phyloP scores from a whole-genome alignment of 2,888 invertebrate genomes.

The Nemurella pictetii region DNA sequence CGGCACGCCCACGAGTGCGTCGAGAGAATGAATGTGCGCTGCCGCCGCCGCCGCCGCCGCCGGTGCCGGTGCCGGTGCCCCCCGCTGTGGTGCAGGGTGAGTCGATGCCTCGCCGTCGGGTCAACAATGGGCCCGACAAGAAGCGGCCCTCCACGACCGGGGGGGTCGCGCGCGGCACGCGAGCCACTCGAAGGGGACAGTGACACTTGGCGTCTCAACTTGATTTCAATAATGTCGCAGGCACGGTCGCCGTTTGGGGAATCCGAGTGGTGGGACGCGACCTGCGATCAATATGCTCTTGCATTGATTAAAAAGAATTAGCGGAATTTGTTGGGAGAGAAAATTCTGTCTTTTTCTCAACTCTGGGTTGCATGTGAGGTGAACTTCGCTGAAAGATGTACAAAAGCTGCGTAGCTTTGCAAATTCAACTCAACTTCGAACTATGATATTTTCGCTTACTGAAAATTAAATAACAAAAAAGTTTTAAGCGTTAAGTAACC shows the following conservation, averaged over 20 bases:
- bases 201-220: background rate
- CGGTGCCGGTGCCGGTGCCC: background rate
- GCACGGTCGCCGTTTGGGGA: background rate
- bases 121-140: background rate
- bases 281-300: no score
- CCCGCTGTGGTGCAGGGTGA: background rate
- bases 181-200: background rate
- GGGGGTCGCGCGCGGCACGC: background rate
- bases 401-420: no score
- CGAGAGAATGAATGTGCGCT: background rate
- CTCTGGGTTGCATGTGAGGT: no score
- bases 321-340: background rate
- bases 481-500: no score
- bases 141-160: background rate
- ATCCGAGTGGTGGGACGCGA: no score
- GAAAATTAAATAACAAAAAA: no score
- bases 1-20: background rate
- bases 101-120: background rate
- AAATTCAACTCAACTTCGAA: no score
- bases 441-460: no score
- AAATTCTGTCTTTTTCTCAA: no score
- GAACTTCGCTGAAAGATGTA: no score
- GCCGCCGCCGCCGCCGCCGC: background rate
- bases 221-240: no score
- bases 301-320: background rate